Percentiles rank a stretch among this genome's conserved stretches.
phyloP scores from a whole-genome alignment of 2,888 invertebrate genomes.

The Cylindroiulus punctatus region DNA sequence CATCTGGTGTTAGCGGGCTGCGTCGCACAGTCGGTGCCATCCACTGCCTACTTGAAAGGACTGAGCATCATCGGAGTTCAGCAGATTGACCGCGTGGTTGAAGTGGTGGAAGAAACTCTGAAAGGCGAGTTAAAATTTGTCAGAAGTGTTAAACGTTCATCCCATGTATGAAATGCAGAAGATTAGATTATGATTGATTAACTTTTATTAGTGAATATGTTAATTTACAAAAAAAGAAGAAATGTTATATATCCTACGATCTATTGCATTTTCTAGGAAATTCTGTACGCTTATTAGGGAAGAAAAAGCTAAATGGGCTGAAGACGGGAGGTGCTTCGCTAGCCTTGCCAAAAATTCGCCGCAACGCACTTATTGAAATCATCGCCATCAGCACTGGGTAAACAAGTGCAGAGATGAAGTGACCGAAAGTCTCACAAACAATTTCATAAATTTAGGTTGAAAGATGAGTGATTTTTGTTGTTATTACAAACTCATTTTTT shows the following conservation, averaged over 20 bases:
- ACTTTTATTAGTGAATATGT: too few species aligned
- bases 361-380: conserved; percentile 96
- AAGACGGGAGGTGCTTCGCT: conserved; percentile 89
- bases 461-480: too few species aligned
- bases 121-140: conserved; percentile 74
- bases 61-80: conserved; percentile 97
- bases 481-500: conserved; percentile 2
- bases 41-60: conserved; percentile 72
- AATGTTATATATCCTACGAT: not conserved
- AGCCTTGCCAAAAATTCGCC: conserved; percentile 90
- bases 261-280: conserved; percentile 69
- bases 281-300: conserved; percentile 80
- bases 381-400: conserved; percentile 92
- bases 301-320: conserved; percentile 78
- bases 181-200: too few species aligned
- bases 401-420: conserved; percentile 47
- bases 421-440: too few species aligned
- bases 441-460: too few species aligned
- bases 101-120: conserved; percentile 96
- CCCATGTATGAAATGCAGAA: too few species aligned
- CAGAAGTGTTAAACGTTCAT: too few species aligned
- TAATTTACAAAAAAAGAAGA: too few species aligned
- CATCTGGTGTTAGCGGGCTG: conserved; percentile 96
- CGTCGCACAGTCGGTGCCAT: conserved; percentile 86
- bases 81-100: conserved; percentile 96